These are phyloP conservation scores for Epiperipatus broadwayi DNA, from an alignment of 2,888 invertebrate genomes.

Conservation along the genomic window DNA sequence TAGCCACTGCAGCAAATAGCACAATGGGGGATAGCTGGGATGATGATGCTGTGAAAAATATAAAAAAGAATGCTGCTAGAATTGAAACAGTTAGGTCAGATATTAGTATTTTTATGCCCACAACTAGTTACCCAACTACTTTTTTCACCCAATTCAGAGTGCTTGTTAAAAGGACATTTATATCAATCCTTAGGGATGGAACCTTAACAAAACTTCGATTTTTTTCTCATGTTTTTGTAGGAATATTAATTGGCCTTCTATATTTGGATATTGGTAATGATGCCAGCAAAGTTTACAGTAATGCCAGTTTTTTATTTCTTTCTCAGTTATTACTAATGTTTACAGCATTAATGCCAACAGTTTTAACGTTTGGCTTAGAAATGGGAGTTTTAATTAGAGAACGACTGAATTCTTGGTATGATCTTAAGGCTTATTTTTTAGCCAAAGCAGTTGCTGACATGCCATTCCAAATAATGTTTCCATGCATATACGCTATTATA, in stretches of 20 bases:
- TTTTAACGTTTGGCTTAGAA: slow-evolving; percentile 68
- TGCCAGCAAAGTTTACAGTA: slow-evolving; percentile 63
- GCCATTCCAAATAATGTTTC: slow-evolving; percentile 55
- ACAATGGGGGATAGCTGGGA: too few relatives aligned
- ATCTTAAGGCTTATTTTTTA: slow-evolving; percentile 56
- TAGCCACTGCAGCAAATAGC: slow-evolving; percentile 49
- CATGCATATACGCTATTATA: slow-evolving; percentile 55
- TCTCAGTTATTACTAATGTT: slow-evolving; percentile 71
- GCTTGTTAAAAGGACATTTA: too few relatives aligned
- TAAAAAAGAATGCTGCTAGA: too few relatives aligned
- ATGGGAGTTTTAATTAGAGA: slow-evolving; percentile 58
- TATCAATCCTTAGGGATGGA: too few relatives aligned
- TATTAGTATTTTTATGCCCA: too few relatives aligned
- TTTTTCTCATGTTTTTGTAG: slow-evolving; percentile 59
- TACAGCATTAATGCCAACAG: slow-evolving; percentile 88
- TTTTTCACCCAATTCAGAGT: too few relatives aligned
- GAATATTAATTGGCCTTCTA: slow-evolving; percentile 67
- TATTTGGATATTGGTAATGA: slow-evolving; percentile 66
- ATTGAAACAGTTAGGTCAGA: too few relatives aligned
- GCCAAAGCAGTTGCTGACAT: slow-evolving; percentile 58
- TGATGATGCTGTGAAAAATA: too few relatives aligned
- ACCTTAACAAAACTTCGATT: slow-evolving; percentile 54
- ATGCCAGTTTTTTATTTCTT: slow-evolving; percentile 76
- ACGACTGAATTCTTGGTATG: slow-evolving; percentile 77
- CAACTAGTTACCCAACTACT: too few relatives aligned